Percentiles rank a stretch among this genome's conserved stretches.
phyloP scores from a whole-genome alignment of 1,140 invertebrate genomes.

The Argopecten irradians region DNA sequence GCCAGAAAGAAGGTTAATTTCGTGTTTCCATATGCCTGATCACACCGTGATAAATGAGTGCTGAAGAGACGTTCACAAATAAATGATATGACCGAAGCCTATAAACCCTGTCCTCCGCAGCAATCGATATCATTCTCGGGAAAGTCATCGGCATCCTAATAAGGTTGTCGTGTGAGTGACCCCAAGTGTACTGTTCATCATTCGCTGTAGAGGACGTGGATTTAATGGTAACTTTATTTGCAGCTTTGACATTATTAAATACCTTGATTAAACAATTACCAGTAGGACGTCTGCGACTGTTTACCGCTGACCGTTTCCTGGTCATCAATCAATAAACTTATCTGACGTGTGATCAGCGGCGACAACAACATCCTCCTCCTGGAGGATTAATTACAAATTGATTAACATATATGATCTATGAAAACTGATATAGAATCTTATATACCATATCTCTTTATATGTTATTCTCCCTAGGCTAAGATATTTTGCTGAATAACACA shows the following conservation, averaged over 20 bases:
- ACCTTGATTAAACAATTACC: constrained; percentile 22
- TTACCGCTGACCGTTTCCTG: not conserved
- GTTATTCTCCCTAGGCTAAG: not conserved
- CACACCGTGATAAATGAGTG: constrained; percentile 20
- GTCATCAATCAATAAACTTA: constrained; percentile 5
- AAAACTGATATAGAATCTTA: not conserved
- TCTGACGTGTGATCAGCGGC: not conserved
- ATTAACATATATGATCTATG: not conserved
- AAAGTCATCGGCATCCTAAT: constrained; percentile 9
- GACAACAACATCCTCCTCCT: not conserved
- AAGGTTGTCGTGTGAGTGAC: constrained; percentile 20
- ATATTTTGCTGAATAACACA: not conserved
- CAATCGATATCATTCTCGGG: constrained; percentile 8
- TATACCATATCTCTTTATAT: not conserved
- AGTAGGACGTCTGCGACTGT: not conserved
- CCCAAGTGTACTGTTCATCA: constrained; percentile 6
- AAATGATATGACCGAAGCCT: constrained; percentile 7
- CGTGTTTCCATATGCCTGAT: constrained; percentile 16
- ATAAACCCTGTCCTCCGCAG: not conserved
- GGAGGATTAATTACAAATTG: not conserved
- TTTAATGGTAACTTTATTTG: constrained; percentile 18
- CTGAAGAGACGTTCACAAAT: constrained; percentile 21
- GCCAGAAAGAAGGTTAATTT: constrained; percentile 21
- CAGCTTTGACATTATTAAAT: constrained; percentile 23
- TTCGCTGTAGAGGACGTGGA: not conserved